Evolutionary conservation across 2,797 vertebrate species (phyloP), one percentile per base, ranked within the genome.

Genomic region (Pseudochirops corinnae): DNA sequence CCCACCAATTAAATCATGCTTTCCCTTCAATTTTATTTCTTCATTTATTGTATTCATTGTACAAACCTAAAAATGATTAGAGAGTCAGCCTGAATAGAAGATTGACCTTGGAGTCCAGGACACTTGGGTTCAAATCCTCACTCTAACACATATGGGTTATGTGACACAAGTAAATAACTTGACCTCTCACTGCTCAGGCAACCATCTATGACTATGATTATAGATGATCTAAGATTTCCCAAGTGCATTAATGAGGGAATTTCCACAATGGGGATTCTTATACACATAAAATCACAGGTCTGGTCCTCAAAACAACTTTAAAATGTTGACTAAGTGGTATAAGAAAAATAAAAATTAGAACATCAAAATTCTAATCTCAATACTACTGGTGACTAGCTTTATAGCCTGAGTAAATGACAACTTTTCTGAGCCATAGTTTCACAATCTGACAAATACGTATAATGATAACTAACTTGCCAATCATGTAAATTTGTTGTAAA

Each of bases 21-120:
- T 46, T 26, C 21, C 39, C 21, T 87, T 87, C 39, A 87, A 50
- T 46, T 46, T 28, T 50, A 82, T 87, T 87, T 33, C 74, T 87
- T 87, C 12, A 10, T 87, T 87, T 87, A 12, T 87, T 50, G 74
- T 50, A 50, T 87, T 50, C 74, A 46, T 87, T 87, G 74, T 87
- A 87, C 39, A 50, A 87, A 46, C 74, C 21, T 87, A 87, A 87
- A 10, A 87, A 5, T 46, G 39, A 50, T 87, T 87, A 50, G 74
- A 87, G 21, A 87, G 13, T 46, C 50, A 93, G 90, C 5, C 12
- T 56, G 21, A 50, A 57, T 31, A 91, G 55, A 95, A 93, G 92
- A 57, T 94, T 53, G 67, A 60, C 29, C 94, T 58, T 82, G 21
- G 60, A 94, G 50, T 91, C 90, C 52, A 92, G 13, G 91, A 92